Evolutionary conservation across 1,140 invertebrate genomes (phyloP), one percentile per base, ranked within the genome.

Genomic region (Pomacea maculata): DNA sequence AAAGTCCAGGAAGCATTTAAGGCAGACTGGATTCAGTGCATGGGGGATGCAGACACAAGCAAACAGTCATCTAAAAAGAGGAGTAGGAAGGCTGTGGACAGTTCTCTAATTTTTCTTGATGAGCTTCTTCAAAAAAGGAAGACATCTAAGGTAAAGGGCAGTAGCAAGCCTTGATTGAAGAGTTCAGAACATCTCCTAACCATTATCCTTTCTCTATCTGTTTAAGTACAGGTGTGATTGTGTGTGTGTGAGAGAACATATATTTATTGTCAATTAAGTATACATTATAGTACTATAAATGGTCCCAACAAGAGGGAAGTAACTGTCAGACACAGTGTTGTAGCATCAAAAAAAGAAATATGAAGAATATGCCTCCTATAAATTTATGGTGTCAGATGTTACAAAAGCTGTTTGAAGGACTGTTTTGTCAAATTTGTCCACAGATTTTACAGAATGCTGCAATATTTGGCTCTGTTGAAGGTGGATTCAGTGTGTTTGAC

Each of bases 41-140:
- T 97, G 79, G 94, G 94, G 89, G 96, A 97, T 93, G 94, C 95
- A n/a, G 95, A 96, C 85, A 96, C 95, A 54, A 93, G 95, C 87
- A 85, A 91, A 9, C 89, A 93, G 29, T 95, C 94, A 84, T 91
- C 93, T 0, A 93, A 93, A 65, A 97, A 96, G 89, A 92, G 96
- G 82, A 86, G 94, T 29, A 86, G 85, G 1, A 96, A 97, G 88
- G 91, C 95, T 25, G 88, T 92, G 0, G 86, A 91, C 52, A 86
- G 87, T 76, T 89, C 89, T 14, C 78, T 91, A 14, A 76, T 80
- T 17, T 91, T 89, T 79, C 83, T 91, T 15, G 90, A 91, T 80
- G 67, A 86, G 21, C 85, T 87, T 79, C 45, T 90, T 19, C 84
- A 88, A 54, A 84, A 79, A 80, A 78, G 85, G 19, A 85, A 86